A percentile compares a stretch with the other conserved stretches of the same genome.
These are phyloP conservation scores for Halcyon malimbica DNA, from an alignment of 2,113 vertebrate genomes.

Conservation along the genomic window DNA sequence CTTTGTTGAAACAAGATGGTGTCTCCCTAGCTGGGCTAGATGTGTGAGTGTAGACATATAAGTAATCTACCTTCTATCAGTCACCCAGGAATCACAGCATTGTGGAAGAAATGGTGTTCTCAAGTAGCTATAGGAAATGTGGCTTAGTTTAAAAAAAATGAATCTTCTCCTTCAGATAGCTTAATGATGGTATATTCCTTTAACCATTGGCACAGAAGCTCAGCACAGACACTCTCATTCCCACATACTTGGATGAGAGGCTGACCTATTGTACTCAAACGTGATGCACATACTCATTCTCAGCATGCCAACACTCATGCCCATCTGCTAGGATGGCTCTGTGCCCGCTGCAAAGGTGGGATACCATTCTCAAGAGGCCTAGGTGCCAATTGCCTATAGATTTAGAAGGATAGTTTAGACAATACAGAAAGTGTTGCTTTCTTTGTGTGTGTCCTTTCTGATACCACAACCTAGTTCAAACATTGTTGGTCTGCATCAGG, in stretches of 20 bases:
- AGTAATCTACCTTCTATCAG: not conserved
- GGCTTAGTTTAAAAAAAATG: not conserved
- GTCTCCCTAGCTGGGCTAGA: not conserved
- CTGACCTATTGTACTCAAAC: constrained; percentile 75
- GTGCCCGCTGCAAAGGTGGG: constrained; percentile 57
- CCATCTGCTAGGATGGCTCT: constrained; percentile 76
- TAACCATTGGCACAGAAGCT: constrained; percentile 66
- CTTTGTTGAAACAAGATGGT: constrained; percentile 28
- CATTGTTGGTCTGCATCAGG: not conserved
- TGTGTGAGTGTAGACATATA: not conserved
- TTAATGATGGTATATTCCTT: constrained; percentile 63
- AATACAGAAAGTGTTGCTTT: not conserved
- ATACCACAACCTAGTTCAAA: not conserved
- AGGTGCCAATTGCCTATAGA: constrained; percentile 66
- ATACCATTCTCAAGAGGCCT: constrained; percentile 49
- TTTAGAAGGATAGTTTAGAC: constrained; percentile 57
- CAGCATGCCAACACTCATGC: constrained; percentile 70
- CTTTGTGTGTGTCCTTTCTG: not conserved
- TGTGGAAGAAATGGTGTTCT: not conserved
- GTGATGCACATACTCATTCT: constrained; percentile 77
- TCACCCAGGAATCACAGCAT: not conserved
- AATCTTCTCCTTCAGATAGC: not conserved
- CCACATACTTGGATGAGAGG: constrained; percentile 62
- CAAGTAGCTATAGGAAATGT: not conserved
- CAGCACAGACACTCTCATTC: constrained; percentile 10